phyloP scores from a whole-genome alignment of 92 coral and sea anemone genomes.

The Isaurus tuberculatus region DNA sequence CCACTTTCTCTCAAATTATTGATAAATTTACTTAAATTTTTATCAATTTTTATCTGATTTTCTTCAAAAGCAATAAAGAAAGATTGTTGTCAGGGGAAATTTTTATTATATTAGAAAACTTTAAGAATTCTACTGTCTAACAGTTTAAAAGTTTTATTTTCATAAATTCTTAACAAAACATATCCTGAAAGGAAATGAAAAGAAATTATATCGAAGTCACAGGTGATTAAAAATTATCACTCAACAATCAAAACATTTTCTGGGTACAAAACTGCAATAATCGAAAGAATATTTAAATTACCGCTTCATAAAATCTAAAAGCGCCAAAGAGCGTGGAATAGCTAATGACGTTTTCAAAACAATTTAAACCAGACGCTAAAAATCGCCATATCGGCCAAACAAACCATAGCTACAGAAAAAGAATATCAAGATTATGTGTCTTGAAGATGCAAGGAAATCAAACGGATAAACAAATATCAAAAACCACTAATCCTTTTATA shows the following conservation, averaged over 20 bases:
- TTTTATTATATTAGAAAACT: background rate
- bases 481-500: slow-evolving; percentile 2
- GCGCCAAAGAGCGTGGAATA: background rate
- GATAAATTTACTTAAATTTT: background rate
- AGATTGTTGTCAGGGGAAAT: background rate
- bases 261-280: background rate
- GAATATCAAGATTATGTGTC: background rate
- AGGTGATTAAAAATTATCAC: background rate
- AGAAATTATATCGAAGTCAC: no score
- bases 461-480: background rate
- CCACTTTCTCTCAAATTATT: background rate
- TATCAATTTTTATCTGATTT: background rate
- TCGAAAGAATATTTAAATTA: no score
- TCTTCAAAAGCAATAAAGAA: background rate
- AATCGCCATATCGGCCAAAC: background rate
- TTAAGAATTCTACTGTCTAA: no score
- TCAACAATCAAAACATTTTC: background rate
- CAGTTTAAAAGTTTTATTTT: background rate
- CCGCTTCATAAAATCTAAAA: no score
- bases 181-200: no score
- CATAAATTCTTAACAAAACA: no score
- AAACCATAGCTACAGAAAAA: background rate
- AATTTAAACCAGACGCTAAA: no score
- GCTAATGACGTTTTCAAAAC: background rate
- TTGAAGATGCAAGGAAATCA: background rate